These are phyloP conservation scores for Acleris laterana DNA, from an alignment of 2,888 invertebrate genomes.

Conservation along the genomic window DNA sequence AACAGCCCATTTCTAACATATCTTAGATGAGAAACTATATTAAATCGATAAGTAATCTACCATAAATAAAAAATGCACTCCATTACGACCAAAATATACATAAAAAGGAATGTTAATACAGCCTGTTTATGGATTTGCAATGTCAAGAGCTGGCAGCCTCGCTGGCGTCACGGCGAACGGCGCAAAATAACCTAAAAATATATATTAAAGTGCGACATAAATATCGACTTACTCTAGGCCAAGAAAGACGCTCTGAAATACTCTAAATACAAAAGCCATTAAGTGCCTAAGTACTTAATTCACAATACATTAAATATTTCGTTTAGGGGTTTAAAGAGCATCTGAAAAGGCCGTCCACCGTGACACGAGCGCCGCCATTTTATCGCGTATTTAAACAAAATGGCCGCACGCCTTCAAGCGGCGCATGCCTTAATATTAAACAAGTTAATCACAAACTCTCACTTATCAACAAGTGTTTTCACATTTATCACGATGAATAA, in stretches of 20 bases:
- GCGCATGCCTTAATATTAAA: slow-evolving; percentile 57
- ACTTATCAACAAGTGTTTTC: slow-evolving; percentile 63
- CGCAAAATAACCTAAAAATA: slow-evolving; percentile 10
- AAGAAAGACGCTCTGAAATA: slow-evolving; percentile 1
- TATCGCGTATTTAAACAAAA: slow-evolving; percentile 48
- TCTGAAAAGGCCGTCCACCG: slow-evolving; percentile 3
- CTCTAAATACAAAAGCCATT: slow-evolving; percentile 10
- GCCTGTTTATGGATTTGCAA: slow-evolving; percentile 50
- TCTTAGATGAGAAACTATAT: slow-evolving; percentile 61
- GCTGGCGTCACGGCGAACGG: slow-evolving; percentile 24
- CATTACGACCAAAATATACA: slow-evolving; percentile 54
- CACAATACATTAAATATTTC: slow-evolving; percentile 9
- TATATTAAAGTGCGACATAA: neutral
- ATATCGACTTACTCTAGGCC: slow-evolving; percentile 10
- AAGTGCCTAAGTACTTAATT: slow-evolving; percentile 10
- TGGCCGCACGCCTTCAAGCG: slow-evolving; percentile 78
- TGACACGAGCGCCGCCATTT: slow-evolving; percentile 31
- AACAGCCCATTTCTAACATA: slow-evolving; percentile 75
- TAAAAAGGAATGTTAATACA: slow-evolving; percentile 70
- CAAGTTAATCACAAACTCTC: slow-evolving; percentile 65
- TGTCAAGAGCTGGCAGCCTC: slow-evolving; percentile 23
- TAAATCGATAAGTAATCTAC: slow-evolving; percentile 55
- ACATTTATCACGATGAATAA: slow-evolving; percentile 62
- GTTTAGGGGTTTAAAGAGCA: neutral
- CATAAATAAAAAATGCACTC: slow-evolving; percentile 60